Conservation (phyloP, 2,797 vertebrate genomes). For the Chanos chanos region DNA sequence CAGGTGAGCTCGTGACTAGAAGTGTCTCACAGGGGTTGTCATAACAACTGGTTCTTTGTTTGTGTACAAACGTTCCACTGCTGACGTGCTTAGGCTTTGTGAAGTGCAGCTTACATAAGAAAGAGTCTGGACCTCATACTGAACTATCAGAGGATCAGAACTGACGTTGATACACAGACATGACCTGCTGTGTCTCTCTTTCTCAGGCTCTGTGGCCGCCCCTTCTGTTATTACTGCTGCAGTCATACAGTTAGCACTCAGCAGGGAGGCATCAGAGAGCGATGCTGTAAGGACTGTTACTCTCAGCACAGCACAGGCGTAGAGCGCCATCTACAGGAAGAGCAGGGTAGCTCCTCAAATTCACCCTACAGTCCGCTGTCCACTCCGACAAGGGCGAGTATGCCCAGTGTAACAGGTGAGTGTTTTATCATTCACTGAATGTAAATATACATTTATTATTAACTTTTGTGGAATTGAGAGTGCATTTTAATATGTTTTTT, state of each 20-base stretch:
- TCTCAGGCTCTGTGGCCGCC: slow-evolving; percentile 81
- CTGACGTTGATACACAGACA: too few species aligned
- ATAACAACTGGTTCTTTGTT: too few species aligned
- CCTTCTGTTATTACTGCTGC: slow-evolving; percentile 96
- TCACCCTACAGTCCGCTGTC: slow-evolving; percentile 56
- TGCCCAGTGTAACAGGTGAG: slow-evolving; percentile 67
- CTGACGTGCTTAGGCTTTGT: too few species aligned
- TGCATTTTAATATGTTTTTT: too few species aligned
- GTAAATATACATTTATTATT: not conserved
- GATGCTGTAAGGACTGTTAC: slow-evolving; percentile 87
- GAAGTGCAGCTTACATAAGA: too few species aligned
- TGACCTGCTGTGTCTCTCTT: slow-evolving; percentile 28
- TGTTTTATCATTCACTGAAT: not conserved
- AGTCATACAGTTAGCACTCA: slow-evolving; percentile 78
- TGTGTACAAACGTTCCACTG: too few species aligned
- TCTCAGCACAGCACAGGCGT: slow-evolving; percentile 70
- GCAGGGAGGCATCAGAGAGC: slow-evolving; percentile 78
- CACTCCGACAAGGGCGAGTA: slow-evolving; percentile 61
- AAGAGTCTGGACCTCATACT: too few species aligned
- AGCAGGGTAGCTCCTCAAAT: slow-evolving; percentile 57
- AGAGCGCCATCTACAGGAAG: slow-evolving; percentile 70
- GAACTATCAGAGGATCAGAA: too few species aligned
- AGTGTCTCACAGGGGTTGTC: too few species aligned
- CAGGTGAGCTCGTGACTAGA: slow-evolving; percentile 84
- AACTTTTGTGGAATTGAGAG: not conserved